Evolutionary conservation across 64 coral and sea anemone genomes (phyloP).

Genomic region (Acropora tenuis): DNA sequence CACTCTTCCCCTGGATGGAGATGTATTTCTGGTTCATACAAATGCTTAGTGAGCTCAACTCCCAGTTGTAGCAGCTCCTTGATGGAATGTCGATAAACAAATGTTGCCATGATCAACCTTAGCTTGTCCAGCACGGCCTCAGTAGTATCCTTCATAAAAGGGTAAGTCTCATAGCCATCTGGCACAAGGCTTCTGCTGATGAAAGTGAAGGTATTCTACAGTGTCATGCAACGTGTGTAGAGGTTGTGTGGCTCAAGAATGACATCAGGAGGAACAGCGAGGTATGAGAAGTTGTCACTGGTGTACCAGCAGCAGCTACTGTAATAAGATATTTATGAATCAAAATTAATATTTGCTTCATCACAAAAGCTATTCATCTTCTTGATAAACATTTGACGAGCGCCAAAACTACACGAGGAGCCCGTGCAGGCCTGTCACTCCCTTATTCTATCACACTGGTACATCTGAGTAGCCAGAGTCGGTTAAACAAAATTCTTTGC

Average conservation of each 20-base stretch:
- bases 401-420: too few relatives aligned
- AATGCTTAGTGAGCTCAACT: conserved; percentile 40
- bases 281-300: background rate
- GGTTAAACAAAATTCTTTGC: too few relatives aligned
- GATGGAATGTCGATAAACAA: background rate
- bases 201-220: conserved; percentile 41
- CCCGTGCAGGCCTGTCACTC: too few relatives aligned
- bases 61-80: conserved; percentile 26
- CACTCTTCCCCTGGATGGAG: background rate
- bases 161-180: conserved; percentile 40
- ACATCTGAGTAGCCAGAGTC: too few relatives aligned
- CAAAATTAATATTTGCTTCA: too few relatives aligned
- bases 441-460: too few relatives aligned
- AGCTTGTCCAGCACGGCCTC: conserved; percentile 47
- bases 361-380: too few relatives aligned
- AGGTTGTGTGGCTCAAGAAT: conserved; percentile 26
- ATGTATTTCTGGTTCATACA: conserved; percentile 66
- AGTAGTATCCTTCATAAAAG: conserved; percentile 31
- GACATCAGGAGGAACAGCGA: conserved; percentile 20
- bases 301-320: conserved; percentile 28
- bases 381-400: too few relatives aligned
- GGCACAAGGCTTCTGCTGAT: conserved; percentile 46
- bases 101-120: conserved; percentile 26
- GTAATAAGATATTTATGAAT: background rate
- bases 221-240: background rate